Base-by-base conservation (phyloP, 2,797 vertebrate species). In the Cryptoblepharus egeriae region DNA sequence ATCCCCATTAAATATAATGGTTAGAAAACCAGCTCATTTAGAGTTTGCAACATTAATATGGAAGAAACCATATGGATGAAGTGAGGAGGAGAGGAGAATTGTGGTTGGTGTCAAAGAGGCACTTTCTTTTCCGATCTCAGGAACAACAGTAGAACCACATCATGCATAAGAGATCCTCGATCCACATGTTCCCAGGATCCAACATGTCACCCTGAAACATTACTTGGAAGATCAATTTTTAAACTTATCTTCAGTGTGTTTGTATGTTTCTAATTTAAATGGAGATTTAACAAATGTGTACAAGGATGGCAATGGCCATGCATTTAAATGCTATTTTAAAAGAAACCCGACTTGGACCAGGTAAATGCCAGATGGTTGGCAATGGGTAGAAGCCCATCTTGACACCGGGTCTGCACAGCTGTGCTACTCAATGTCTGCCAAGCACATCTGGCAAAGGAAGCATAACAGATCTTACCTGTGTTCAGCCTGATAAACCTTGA, bases 181-280 rank as follows among this genome's bases (percentile, higher is more conserved):
- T 12, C 9, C 6, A 49, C 45, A 49, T 49, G 45, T 49, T 12
- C 11, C 45, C 45, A 18, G 15, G 10, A 64, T 16, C 30, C 30
- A 32, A 10, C 16, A 30, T 18, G 22, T 12, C 49, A 60, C 52
- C 26, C 4, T 0, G 75, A 69, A 22, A n/a, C 70, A 0, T 70
- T 67, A 30, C 8, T 68, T 65, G 74, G 80, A 3, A 0, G 76
- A 74, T 32, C 71, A 28, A 0, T 1, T 52, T 5, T 52, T 1
- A 30, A 83, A 71, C 0, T 1, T 16, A 30, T 24, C 39, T 26
- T 49, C 0, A 60, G 70, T 16, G 68, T 22, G 63, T 73, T 73
- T 57, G 69, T 75, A 75, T 73, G 78, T 2, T 20, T 13, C 82
- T 84, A 22, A 12, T 26, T 32, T 39, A 90, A 84, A 0, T 57